Conservation (phyloP, 2,797 vertebrate genomes). For the Jordanella pulchra region DNA sequence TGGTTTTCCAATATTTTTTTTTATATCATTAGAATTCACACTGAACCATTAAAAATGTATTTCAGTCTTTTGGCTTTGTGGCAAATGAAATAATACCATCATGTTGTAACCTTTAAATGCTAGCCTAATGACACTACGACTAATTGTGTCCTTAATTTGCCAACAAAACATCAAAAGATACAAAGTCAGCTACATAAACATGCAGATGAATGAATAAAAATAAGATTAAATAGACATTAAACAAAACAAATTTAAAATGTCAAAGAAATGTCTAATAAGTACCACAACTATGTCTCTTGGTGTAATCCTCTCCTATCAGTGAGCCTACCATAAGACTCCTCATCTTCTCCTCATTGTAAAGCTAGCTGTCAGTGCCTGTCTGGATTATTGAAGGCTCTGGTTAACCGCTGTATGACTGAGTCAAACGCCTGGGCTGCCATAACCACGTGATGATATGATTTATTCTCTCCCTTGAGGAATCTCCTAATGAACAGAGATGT, state of each 20-base stretch:
- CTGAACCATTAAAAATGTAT: background rate
- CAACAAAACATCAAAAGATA: background rate
- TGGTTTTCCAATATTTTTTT: background rate
- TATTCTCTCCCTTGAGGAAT: slow-evolving; percentile 63
- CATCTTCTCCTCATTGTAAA: slow-evolving; percentile 20
- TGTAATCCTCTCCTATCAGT: slow-evolving; percentile 12
- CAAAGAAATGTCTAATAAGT: slow-evolving; percentile 25
- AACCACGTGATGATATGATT: slow-evolving; percentile 77
- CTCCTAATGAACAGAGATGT: slow-evolving; percentile 79
- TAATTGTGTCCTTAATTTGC: background rate
- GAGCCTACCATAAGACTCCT: slow-evolving; percentile 25
- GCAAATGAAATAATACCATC: background rate
- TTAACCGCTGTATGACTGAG: slow-evolving; percentile 51
- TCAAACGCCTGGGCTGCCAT: slow-evolving; percentile 62
- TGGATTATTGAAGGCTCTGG: slow-evolving; percentile 58
- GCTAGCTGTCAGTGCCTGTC: slow-evolving; percentile 53
- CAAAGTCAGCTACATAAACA: background rate
- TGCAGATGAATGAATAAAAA: background rate
- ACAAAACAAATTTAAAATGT: slow-evolving; percentile 13
- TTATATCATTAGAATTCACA: background rate
- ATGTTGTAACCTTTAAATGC: background rate
- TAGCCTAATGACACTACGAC: background rate
- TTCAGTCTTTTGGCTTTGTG: background rate
- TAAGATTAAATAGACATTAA: slow-evolving; percentile 13
- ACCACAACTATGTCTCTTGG: slow-evolving; percentile 8